These are phyloP conservation scores for Frieseomelitta varia DNA, from an alignment of 1,140 invertebrate species.

Conservation along the genomic window DNA sequence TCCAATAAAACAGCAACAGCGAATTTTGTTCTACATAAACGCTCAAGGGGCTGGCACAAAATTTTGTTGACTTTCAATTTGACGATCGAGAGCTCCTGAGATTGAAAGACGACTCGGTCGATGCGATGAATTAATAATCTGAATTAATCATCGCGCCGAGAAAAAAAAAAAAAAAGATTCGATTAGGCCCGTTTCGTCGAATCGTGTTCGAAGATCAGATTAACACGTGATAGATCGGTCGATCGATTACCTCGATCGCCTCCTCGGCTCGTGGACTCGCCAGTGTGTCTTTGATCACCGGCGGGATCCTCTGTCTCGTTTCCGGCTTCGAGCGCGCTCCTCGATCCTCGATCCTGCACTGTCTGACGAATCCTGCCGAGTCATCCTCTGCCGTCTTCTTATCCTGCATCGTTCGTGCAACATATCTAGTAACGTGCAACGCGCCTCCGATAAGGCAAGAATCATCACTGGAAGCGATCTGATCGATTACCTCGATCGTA, in stretches of 20 bases:
- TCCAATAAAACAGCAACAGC: too few relatives aligned
- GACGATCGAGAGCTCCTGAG: background rate
- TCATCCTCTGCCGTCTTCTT: slow-evolving; percentile 2
- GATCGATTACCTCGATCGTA: slow-evolving; percentile 51
- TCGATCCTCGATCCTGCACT: slow-evolving; percentile 56
- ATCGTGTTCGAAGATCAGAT: background rate
- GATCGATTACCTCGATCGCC: slow-evolving; percentile 56
- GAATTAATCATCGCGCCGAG: slow-evolving; percentile 2
- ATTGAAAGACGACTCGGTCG: background rate
- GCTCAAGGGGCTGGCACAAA: too few relatives aligned
- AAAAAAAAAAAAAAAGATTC: background rate
- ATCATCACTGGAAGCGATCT: too few relatives aligned
- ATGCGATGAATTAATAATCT: background rate
- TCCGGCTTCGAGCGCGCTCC: slow-evolving; percentile 49
- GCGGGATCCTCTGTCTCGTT: slow-evolving; percentile 50
- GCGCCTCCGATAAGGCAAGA: background rate
- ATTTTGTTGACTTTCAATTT: background rate
- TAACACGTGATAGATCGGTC: background rate
- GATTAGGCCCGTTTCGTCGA: background rate
- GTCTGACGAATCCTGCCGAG: slow-evolving; percentile 11
- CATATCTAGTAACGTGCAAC: background rate
- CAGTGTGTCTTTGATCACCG: slow-evolving; percentile 43
- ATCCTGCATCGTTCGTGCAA: slow-evolving; percentile 19
- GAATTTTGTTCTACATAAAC: too few relatives aligned
- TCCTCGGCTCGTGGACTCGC: slow-evolving; percentile 27